These are phyloP conservation scores for Paraescarpia echinospica DNA, from an alignment of 1,140 invertebrate genomes.

Conservation along the genomic window DNA sequence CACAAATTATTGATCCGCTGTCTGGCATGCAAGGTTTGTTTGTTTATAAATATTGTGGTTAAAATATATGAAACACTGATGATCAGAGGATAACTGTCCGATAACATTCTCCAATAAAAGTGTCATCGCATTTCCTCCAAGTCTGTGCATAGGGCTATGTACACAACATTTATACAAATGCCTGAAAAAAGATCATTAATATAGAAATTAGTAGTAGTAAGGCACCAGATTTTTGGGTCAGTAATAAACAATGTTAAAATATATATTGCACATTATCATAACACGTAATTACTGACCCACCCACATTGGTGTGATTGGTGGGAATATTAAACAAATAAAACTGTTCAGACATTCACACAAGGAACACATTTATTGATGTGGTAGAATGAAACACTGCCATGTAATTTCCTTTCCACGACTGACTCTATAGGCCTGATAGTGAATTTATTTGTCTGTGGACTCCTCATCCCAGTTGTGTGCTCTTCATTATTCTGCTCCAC, in stretches of 20 bases:
- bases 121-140: not conserved
- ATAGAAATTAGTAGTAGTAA: too few species aligned
- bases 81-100: not conserved
- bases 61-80: not conserved
- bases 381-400: not conserved
- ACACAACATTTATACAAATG: too few species aligned
- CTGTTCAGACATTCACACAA: not conserved
- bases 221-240: too few species aligned
- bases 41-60: not conserved
- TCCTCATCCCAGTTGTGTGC: not conserved
- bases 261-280: too few species aligned
- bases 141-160: not conserved
- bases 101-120: not conserved
- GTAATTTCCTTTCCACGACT: not conserved
- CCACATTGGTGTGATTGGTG: not conserved
- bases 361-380: not conserved
- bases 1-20: not conserved
- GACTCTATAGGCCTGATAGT: not conserved
- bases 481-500: not conserved
- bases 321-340: not conserved
- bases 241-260: too few species aligned
- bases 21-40: not conserved
- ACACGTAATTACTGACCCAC: not conserved
- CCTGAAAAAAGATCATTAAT: too few species aligned
- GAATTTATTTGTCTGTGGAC: not conserved